These are phyloP conservation scores for Monopterus albus DNA, from an alignment of 2,113 vertebrate genomes.

Conservation along the genomic window DNA sequence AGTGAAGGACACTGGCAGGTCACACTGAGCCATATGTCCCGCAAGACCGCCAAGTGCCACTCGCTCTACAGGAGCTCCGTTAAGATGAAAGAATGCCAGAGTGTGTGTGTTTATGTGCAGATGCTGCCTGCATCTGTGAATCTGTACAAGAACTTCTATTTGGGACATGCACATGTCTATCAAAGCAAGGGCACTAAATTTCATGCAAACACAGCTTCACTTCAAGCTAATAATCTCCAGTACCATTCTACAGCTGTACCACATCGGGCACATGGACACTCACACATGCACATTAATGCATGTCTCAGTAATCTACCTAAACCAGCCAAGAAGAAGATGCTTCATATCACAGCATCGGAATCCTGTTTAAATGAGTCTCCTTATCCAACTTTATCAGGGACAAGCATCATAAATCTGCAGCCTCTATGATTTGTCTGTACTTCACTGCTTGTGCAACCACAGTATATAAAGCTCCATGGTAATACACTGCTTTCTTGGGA, in stretches of 20 bases:
- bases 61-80: constrained; percentile 35
- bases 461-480: constrained; percentile 17
- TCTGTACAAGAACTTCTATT: not conserved
- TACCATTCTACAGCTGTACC: not conserved
- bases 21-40: constrained; percentile 56
- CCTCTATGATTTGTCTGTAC: constrained; percentile 26
- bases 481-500: not conserved
- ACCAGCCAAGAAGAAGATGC: constrained; percentile 19
- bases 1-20: constrained; percentile 64
- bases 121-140: not conserved
- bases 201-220: constrained; percentile 29
- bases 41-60: constrained; percentile 33
- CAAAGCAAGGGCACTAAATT: constrained; percentile 23
- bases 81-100: constrained; percentile 12
- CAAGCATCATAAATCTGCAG: constrained; percentile 51
- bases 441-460: constrained; percentile 20
- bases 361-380: constrained; percentile 34
- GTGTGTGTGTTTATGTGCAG: not conserved
- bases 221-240: constrained; percentile 11
- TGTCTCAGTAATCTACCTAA: constrained; percentile 26
- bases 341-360: constrained; percentile 23
- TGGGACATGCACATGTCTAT: constrained; percentile 24
- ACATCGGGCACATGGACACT: not conserved
- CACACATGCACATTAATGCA: not conserved
- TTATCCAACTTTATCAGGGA: constrained; percentile 43